A percentile compares a stretch with the other conserved stretches of the same genome.
Evolutionary conservation across 2,797 vertebrate genomes (phyloP).

Genomic region (Hyperoplus lanceolatus): DNA sequence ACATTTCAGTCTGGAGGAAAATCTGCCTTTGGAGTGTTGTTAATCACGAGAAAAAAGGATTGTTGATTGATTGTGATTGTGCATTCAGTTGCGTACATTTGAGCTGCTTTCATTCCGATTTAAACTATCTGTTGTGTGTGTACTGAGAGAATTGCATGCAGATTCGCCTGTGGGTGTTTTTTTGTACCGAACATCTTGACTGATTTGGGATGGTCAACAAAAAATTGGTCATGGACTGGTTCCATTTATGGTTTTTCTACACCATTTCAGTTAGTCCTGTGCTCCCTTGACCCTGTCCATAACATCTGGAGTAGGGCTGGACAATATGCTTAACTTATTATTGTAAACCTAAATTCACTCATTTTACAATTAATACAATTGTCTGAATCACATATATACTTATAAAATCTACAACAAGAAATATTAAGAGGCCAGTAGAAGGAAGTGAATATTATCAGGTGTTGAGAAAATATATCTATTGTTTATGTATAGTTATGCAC

Average conservation of each 20-base stretch:
- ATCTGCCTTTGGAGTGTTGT: conserved; percentile 55
- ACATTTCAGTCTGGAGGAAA: conserved; percentile 83
- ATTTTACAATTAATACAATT: conserved; percentile 12
- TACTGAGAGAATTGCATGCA: conserved; percentile 79
- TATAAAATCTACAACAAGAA: conserved; percentile 5
- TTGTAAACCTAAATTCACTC: conserved; percentile 22
- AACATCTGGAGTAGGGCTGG: conserved; percentile 61
- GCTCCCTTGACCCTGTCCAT: conserved; percentile 54
- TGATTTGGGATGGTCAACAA: conserved; percentile 64
- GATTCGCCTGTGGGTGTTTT: conserved; percentile 67
- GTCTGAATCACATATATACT: background rate
- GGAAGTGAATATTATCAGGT: conserved; percentile 9
- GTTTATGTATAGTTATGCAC: conserved; percentile 43
- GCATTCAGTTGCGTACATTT: conserved; percentile 72
- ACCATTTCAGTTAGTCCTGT: conserved; percentile 55
- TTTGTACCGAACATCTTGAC: conserved; percentile 56
- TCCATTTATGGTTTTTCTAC: conserved; percentile 68
- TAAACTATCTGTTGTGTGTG: conserved; percentile 75
- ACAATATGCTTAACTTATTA: conserved; percentile 43
- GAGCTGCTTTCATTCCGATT: conserved; percentile 79
- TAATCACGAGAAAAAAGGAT: conserved; percentile 69
- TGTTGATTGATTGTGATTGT: conserved; percentile 76
- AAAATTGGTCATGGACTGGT: conserved; percentile 61
- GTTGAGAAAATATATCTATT: conserved; percentile 13
- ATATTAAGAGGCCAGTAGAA: background rate